A percentile compares a stretch with the other conserved stretches of the same genome.
Evolutionary conservation across 2,113 vertebrate species (phyloP).

Genomic region (Sylvilagus bachmani): DNA sequence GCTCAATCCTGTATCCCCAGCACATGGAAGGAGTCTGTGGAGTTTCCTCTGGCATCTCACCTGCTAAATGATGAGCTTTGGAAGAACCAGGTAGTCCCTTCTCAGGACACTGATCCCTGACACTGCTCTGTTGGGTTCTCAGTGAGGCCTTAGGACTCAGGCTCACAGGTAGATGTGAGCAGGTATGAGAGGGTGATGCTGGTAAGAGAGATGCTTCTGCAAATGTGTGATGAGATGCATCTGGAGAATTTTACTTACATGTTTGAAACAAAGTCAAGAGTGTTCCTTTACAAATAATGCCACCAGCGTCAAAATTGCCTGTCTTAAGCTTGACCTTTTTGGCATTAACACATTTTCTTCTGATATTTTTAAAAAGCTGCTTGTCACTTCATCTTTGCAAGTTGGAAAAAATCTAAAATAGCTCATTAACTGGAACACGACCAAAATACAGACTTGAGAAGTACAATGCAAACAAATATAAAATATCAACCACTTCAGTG

Average conservation of each 20-base stretch:
- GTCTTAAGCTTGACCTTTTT: neutral
- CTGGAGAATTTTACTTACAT: neutral
- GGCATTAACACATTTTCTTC: neutral
- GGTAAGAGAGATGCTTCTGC: neutral
- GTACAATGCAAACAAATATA: constrained; percentile 34
- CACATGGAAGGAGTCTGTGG: neutral
- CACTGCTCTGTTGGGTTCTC: neutral
- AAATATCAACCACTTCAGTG: constrained; percentile 47
- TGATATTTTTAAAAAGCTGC: neutral
- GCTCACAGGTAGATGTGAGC: rapidly evolving
- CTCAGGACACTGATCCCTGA: neutral
- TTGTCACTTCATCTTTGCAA: constrained; percentile 10
- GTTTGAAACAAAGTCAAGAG: neutral
- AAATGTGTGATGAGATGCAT: neutral
- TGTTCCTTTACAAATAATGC: neutral
- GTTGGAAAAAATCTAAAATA: neutral
- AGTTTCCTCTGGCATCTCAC: neutral
- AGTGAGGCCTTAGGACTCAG: neutral
- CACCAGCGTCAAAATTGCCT: neutral
- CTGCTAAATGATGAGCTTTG: neutral
- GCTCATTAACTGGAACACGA: constrained; percentile 59
- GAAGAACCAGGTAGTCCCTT: neutral
- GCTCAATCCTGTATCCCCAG: neutral
- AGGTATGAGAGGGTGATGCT: neutral
- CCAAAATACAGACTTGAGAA: constrained; percentile 68